Percentiles rank a stretch among this genome's conserved stretches.
Evolutionary conservation across 2,888 invertebrate species (phyloP).

Genomic region (Drosophila mulleri): DNA sequence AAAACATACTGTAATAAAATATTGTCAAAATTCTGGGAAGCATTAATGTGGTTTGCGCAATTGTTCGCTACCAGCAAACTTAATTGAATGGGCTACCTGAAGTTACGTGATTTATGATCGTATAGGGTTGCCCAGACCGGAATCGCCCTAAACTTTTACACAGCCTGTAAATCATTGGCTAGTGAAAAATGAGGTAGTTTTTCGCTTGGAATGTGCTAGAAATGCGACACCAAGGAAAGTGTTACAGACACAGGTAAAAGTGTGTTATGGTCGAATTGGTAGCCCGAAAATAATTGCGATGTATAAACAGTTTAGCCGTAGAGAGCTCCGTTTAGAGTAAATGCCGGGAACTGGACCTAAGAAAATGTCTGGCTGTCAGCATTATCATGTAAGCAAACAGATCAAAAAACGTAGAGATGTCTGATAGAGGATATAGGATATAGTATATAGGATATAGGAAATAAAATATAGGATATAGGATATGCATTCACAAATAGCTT

Average conservation of each 20-base stretch:
- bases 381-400: neutral
- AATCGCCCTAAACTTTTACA: constrained; percentile 26
- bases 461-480: neutral
- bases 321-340: neutral
- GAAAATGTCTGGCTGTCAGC: neutral
- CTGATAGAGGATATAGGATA: neutral
- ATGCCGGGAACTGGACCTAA: neutral
- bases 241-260: constrained; percentile 31
- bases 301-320: neutral
- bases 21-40: neutral
- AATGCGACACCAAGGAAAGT: constrained; percentile 32
- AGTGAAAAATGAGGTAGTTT: constrained; percentile 7
- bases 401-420: neutral
- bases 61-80: neutral
- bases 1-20: constrained; percentile 1
- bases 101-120: constrained; percentile 34
- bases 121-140: constrained; percentile 19
- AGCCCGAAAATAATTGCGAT: neutral
- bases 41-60: constrained; percentile 5
- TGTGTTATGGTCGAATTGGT: constrained; percentile 1
- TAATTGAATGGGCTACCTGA: constrained; percentile 26
- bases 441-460: neutral
- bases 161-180: constrained; percentile 29
- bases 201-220: constrained; percentile 32
- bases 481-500: neutral